Conservation (phyloP, 2,888 invertebrate species). For the Zygogramma bicolorata region DNA sequence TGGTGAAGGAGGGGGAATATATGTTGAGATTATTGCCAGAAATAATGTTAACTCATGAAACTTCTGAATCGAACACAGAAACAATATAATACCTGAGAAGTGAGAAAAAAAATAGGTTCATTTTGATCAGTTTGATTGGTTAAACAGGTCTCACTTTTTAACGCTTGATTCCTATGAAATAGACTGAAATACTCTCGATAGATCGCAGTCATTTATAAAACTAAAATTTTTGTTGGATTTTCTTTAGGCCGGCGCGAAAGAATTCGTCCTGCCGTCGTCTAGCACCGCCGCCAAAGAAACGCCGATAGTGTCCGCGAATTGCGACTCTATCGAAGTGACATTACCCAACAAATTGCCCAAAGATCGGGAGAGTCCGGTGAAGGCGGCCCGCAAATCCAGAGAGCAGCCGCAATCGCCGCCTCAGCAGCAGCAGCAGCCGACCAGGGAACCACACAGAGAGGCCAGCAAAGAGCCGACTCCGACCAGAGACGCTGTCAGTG, state of each 20-base stretch:
- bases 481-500: slow-evolving; percentile 47
- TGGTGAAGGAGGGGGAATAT: too few relatives aligned
- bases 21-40: too few relatives aligned
- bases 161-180: too few relatives aligned
- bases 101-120: too few relatives aligned
- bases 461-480: slow-evolving; percentile 26
- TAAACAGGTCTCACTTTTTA: too few relatives aligned
- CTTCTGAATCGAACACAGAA: too few relatives aligned
- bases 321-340: slow-evolving; percentile 76
- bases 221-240: slow-evolving; percentile 18
- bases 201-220: too few relatives aligned
- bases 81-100: too few relatives aligned
- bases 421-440: neutral
- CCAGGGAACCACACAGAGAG: too few relatives aligned
- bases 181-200: too few relatives aligned
- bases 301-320: slow-evolving; percentile 79
- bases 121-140: too few relatives aligned
- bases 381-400: slow-evolving; percentile 59
- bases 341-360: slow-evolving; percentile 65
- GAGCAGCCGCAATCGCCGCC: slow-evolving; percentile 13
- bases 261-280: slow-evolving; percentile 62
- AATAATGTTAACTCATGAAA: too few relatives aligned
- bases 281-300: slow-evolving; percentile 62
- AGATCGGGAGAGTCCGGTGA: slow-evolving; percentile 64
- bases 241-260: slow-evolving; percentile 64